phyloP scores from a whole-genome alignment of 2,888 invertebrate genomes.

The Orchesella flavescens region DNA sequence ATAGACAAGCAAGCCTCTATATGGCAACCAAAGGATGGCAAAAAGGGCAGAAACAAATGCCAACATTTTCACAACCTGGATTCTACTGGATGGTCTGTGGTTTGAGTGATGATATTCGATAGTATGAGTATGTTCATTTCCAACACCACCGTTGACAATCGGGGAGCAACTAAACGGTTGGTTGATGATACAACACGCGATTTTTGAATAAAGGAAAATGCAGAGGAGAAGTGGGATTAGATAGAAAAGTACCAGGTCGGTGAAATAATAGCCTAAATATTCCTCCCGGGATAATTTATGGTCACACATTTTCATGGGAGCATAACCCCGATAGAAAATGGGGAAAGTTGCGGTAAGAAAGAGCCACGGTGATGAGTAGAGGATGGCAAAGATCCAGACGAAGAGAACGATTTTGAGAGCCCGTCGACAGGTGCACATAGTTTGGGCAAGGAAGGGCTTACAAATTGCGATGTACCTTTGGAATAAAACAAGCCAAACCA shows the following conservation, averaged over 20 bases:
- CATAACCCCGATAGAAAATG: slow-evolving; percentile 73
- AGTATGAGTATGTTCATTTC: no score
- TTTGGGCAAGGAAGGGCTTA: slow-evolving; percentile 77
- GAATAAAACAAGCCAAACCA: slow-evolving; percentile 14
- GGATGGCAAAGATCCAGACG: slow-evolving; percentile 78
- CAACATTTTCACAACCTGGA: no score
- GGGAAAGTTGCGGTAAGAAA: slow-evolving; percentile 76
- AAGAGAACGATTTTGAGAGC: slow-evolving; percentile 78
- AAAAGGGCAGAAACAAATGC: no score
- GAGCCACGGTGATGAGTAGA: slow-evolving; percentile 79
- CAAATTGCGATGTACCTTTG: slow-evolving; percentile 78
- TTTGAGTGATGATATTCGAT: no score
- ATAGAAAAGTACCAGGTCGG: slow-evolving; percentile 79
- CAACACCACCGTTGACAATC: no score
- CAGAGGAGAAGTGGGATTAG: slow-evolving; percentile 78
- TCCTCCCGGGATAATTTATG: slow-evolving; percentile 75
- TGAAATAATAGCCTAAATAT: slow-evolving; percentile 77
- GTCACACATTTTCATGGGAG: slow-evolving; percentile 75
- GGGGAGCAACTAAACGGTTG: no score
- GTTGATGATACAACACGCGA: slow-evolving; percentile 73
- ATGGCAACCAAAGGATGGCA: no score
- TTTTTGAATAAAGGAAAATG: slow-evolving; percentile 78
- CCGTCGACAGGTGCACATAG: slow-evolving; percentile 78
- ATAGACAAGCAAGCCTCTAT: no score
- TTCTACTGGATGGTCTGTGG: no score